Evolutionary conservation across 2,888 invertebrate species (phyloP), one percentile per base, ranked within the genome.

Genomic region (Lycaena phlaeas): DNA sequence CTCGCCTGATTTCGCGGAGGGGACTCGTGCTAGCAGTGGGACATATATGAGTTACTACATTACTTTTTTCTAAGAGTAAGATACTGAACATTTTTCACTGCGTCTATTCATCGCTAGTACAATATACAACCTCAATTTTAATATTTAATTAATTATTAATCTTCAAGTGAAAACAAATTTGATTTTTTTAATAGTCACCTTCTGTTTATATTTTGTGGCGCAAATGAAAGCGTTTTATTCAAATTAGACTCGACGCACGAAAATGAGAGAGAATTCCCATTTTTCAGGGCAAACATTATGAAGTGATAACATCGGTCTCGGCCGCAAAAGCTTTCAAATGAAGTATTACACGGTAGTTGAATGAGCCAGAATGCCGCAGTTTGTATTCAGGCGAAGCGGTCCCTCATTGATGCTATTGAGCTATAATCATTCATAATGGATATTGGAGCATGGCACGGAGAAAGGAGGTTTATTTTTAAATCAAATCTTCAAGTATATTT

Each of bases 371-470:
- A 61, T 54, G 53, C 53, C 59, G 64, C 68, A 63, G 68, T 77
- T 78, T 71, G 65, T 73, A 77, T 78, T 73, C 74, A 70, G 57
- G 49, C 45, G 50, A 54, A 36, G 54, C 51, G 54, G 53, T 60
- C 59, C 63, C 63, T 61, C 62, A 57, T 59, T 62, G 62, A 62
- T 57, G 59, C 53, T 63, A 71, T 74, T 67, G 70, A 71, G 63
- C 56, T 59, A 56, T 51, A 50, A 52, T 54, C 50, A 60, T 68
- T 61, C 68, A 68, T 63, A 60, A 63, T 64, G 61, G 57, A 64
- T 59, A 60, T 63, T 63, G 58, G 51, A 51, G 50, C 38, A 40
- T 22, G 15, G 31, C 11, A 22, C 14, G 25, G 39, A 26, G 30
- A 15, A 25, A 30, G 26, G 14, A 29, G 14, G n/a, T 31, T 14